Evolutionary conservation across 2,888 invertebrate species (phyloP).

Genomic region (Glomeris marginata): DNA sequence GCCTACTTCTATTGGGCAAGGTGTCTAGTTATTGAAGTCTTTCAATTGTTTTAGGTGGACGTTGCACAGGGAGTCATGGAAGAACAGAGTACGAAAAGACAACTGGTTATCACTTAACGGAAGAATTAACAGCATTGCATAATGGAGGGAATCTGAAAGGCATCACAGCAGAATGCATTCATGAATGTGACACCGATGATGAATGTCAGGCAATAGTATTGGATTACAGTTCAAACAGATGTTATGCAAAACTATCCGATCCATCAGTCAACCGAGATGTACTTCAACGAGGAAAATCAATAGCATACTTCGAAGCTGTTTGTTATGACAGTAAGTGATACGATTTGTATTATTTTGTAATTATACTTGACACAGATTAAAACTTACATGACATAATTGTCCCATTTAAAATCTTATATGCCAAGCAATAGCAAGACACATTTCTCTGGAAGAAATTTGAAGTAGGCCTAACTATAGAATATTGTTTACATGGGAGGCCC

Average conservation of each 20-base stretch:
- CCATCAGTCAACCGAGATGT: slow-evolving; percentile 25
- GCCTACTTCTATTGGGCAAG: no score
- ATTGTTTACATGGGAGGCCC: no score
- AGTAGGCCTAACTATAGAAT: no score
- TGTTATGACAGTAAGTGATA: slow-evolving; percentile 25
- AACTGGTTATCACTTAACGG: slow-evolving; percentile 26
- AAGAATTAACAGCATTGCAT: slow-evolving; percentile 2
- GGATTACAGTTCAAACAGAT: slow-evolving; percentile 31
- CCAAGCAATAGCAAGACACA: no score
- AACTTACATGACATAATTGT: no score
- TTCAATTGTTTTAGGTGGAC: neutral
- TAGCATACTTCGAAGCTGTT: slow-evolving; percentile 29
- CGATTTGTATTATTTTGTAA: no score
- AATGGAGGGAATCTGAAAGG: slow-evolving; percentile 22
- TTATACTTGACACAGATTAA: no score
- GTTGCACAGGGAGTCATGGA: slow-evolving; percentile 7
- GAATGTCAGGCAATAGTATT: slow-evolving; percentile 32
- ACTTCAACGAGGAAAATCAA: slow-evolving; percentile 25
- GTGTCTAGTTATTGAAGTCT: no score
- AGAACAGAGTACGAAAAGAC: slow-evolving; percentile 26
- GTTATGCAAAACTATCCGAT: slow-evolving; percentile 25
- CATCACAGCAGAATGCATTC: slow-evolving; percentile 29
- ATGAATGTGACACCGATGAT: slow-evolving; percentile 27
- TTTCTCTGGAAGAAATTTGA: no score
- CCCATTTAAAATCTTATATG: no score